A percentile compares a stretch with the other conserved stretches of the same genome.
phyloP scores from a whole-genome alignment of 2,113 vertebrate species.

The Psilopsiagon aurifrons region DNA sequence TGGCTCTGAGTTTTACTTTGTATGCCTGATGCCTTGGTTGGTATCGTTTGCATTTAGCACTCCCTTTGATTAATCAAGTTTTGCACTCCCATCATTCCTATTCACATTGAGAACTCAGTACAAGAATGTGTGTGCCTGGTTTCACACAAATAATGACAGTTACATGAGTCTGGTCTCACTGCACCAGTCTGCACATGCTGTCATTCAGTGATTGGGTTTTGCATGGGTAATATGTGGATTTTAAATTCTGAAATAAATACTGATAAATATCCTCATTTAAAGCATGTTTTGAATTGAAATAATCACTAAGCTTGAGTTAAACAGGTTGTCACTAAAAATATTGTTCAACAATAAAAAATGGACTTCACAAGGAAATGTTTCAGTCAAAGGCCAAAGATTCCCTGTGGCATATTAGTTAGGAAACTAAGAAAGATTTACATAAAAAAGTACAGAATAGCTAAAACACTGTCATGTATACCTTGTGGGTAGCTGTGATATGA shows the following conservation, averaged over 20 bases:
- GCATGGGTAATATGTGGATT: background rate
- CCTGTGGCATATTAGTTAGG: background rate
- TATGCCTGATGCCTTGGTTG: background rate
- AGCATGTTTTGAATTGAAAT: background rate
- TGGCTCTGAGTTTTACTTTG: background rate
- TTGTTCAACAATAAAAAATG: background rate
- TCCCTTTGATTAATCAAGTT: background rate
- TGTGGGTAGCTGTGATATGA: background rate
- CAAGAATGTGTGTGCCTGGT: background rate
- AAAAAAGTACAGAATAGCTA: background rate
- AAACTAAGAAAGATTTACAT: background rate
- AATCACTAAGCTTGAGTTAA: background rate
- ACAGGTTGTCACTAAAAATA: background rate
- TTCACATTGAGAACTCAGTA: too few relatives aligned
- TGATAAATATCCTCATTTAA: background rate
- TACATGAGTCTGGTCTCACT: background rate
- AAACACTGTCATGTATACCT: background rate
- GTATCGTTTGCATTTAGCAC: background rate
- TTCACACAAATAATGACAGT: background rate
- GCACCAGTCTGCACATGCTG: background rate
- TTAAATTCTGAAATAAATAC: background rate
- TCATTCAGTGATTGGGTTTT: background rate
- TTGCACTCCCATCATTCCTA: background rate
- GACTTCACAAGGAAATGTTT: background rate
- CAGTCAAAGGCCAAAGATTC: background rate